Percentiles rank a stretch among this genome's conserved stretches.
These are phyloP conservation scores for Uria lomvia DNA, from an alignment of 2,113 vertebrate species.

Conservation along the genomic window DNA sequence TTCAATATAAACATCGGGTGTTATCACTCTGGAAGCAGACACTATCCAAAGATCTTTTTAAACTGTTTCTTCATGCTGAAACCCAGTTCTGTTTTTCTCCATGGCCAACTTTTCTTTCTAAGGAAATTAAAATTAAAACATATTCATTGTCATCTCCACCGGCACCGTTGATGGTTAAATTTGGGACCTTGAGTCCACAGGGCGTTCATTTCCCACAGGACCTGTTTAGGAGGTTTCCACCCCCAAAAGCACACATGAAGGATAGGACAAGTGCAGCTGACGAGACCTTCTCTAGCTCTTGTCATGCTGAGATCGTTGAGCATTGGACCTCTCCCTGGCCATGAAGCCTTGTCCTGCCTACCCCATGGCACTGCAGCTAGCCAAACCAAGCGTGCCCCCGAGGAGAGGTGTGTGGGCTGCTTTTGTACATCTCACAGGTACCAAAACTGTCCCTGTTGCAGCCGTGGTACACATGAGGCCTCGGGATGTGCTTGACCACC, in stretches of 20 bases:
- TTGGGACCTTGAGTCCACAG: background rate
- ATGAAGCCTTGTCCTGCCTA: background rate
- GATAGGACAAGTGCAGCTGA: background rate
- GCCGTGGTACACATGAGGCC: rapidly evolving
- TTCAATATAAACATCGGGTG: background rate
- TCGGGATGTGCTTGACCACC: background rate
- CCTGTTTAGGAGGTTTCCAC: background rate
- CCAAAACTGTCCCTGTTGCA: background rate
- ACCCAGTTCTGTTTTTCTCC: background rate
- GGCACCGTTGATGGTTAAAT: background rate
- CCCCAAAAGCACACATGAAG: background rate
- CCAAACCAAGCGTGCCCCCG: rapidly evolving
- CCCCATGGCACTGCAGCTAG: background rate
- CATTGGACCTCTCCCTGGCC: rapidly evolving
- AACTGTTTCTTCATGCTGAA: background rate
- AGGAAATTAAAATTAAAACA: background rate
- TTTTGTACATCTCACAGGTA: background rate
- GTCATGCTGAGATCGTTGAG: background rate
- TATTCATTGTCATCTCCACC: background rate
- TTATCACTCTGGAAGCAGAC: background rate
- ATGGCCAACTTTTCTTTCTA: background rate
- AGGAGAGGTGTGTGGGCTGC: background rate
- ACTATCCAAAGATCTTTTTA: background rate
- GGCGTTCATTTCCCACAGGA: background rate
- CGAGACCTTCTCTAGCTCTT: background rate